Conservation (phyloP, 2,113 vertebrate species). For the Monopterus albus region DNA sequence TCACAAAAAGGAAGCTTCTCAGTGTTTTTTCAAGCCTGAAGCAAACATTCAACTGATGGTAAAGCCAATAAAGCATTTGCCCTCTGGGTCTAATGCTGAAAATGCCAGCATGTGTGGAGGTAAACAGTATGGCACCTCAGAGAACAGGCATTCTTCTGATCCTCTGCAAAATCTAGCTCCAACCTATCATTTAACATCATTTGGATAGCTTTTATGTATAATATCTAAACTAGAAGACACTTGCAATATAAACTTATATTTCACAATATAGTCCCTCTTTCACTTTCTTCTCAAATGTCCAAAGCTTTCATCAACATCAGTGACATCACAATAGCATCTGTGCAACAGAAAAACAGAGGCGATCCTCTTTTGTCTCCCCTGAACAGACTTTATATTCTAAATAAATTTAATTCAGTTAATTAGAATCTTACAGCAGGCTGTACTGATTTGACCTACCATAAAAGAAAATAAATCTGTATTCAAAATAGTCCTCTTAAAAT, state of each 20-base stretch:
- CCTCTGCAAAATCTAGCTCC: conserved; percentile 28
- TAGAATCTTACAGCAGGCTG: conserved; percentile 38
- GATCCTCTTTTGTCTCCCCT: conserved; percentile 33
- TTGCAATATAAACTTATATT: conserved; percentile 44
- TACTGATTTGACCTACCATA: conserved; percentile 44
- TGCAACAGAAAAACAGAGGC: conserved; percentile 41
- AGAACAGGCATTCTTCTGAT: neutral
- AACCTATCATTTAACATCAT: conserved; percentile 40
- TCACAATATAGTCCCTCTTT: conserved; percentile 53
- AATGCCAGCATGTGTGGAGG: neutral
- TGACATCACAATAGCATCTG: conserved; percentile 39
- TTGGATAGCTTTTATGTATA: conserved; percentile 46
- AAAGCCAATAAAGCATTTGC: conserved; percentile 10
- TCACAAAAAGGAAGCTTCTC: conserved; percentile 40
- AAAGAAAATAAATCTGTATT: conserved; percentile 74
- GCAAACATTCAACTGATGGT: conserved; percentile 25
- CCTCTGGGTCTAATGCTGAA: neutral
- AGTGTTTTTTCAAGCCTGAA: conserved; percentile 6
- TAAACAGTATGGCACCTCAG: neutral
- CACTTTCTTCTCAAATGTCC: conserved; percentile 25
- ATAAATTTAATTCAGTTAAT: neutral
- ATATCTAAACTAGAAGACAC: conserved; percentile 71
- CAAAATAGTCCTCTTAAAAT: conserved; percentile 79
- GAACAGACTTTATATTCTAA: conserved; percentile 23
- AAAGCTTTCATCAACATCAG: conserved; percentile 27